Base-by-base conservation (phyloP, 2,113 vertebrate genomes). In the Psammodynastes pulverulentus region DNA sequence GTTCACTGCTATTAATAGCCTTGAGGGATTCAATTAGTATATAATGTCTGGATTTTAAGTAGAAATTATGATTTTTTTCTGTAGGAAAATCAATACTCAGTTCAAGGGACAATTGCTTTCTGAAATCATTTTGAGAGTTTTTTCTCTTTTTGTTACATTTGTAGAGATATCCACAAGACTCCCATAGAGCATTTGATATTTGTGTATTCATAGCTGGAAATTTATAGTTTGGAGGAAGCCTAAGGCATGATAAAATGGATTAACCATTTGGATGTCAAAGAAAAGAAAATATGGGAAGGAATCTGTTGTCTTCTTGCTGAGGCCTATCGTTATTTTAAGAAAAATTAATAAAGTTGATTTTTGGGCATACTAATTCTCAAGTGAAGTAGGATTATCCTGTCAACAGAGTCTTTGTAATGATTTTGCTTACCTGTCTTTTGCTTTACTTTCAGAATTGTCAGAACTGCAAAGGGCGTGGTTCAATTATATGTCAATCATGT, bases 401-500 rank as follows among this genome's bases (percentile, higher is more conserved):
- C 13, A 67, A 45, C 45, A 45, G 56, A 89, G 26, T 4, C 17
- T 62, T 48, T 67, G 0, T 9, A 67, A 67, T 67, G 9, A 19
- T 53, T 91, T 91, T 39, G 1, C 48, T 86, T 85, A 46, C 34
- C 3, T 39, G 17, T 43, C 29, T 12, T 88, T 34, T 91, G 49
- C 4, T 49, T 5, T 86, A 9, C 56, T 93, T 84, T 90, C 87
- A 93, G 89, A 9, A 19, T 39, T 93, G 92, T 26, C 87, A 46
- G 15, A 5, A 39, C 23, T 90, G 90, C 46, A 45, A 26, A 3
- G n/a, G 94, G 58, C 52, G 26, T 0, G 21, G 89, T 1, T 0
- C 2, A n/a, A 52, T 21, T 91, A 53, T 0, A 0, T 87, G 92
- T 0, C 1, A 45, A 4, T 1, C 0, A 0, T 91, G 93, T 17